Evolutionary conservation across 1,140 invertebrate species (phyloP).

Genomic region (Drosophila micromelanica): DNA sequence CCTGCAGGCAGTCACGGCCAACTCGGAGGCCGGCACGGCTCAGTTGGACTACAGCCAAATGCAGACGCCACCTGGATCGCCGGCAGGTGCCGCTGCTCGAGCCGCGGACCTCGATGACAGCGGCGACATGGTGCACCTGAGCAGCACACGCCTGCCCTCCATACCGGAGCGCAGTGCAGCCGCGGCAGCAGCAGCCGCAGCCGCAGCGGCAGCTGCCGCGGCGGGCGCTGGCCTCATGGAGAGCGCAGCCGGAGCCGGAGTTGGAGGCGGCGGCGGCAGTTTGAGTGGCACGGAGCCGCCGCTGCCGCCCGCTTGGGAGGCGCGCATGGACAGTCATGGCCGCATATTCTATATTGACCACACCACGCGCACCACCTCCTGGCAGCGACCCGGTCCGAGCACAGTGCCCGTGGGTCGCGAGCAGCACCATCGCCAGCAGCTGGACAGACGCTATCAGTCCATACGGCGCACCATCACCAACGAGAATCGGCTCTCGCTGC

Average conservation of each 20-base stretch:
- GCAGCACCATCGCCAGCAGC: conserved; percentile 85
- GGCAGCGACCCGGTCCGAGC: conserved; percentile 90
- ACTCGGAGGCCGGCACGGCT: conserved; percentile 61
- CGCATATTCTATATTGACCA: conserved; percentile 97
- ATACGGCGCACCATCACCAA: conserved; percentile 93
- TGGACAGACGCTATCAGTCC: conserved; percentile 90
- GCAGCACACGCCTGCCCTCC: conserved; percentile 91
- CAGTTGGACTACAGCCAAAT: conserved; percentile 67
- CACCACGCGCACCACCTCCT: conserved; percentile 95
- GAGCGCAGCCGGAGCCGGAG: conserved; percentile 84
- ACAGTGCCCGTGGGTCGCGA: conserved; percentile 76
- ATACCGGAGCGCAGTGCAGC: conserved; percentile 89
- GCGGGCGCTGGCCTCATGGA: conserved; percentile 54
- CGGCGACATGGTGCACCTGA: conserved; percentile 89
- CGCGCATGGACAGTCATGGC: conserved; percentile 95
- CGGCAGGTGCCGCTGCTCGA: conserved; percentile 9
- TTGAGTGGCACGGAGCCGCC: conserved; percentile 87
- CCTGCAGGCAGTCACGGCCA: conserved; percentile 69
- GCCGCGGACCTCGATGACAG: conserved; percentile 25
- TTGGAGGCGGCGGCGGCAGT: conserved; percentile 85
- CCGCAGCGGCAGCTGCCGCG: conserved; percentile 47
- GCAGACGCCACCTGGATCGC: conserved; percentile 49
- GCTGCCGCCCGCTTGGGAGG: conserved; percentile 95
- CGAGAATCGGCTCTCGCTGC: conserved; percentile 73
- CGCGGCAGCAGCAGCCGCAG: conserved; percentile 49